A percentile compares a stretch with the other conserved stretches of the same genome.
Evolutionary conservation across 2,797 vertebrate species (phyloP).

Genomic region (Kryptopterus vitreolus): DNA sequence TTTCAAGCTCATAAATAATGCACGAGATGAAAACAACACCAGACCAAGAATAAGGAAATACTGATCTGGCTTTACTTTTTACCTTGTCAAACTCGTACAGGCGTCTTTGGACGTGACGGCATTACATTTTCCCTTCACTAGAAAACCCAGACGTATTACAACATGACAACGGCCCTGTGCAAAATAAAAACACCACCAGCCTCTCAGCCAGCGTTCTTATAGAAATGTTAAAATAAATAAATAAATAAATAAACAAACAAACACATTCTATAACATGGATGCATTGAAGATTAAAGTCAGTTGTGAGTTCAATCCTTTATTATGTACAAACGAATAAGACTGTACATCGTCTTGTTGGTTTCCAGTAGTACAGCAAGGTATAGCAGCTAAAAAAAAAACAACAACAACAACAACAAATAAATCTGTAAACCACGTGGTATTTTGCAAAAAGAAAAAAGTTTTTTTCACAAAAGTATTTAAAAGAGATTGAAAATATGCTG

Average conservation of each 20-base stretch:
- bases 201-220: no score
- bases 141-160: no score
- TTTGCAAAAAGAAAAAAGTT: constrained; percentile 30
- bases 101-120: no score
- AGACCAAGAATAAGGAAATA: background rate
- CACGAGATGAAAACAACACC: background rate
- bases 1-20: background rate
- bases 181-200: no score
- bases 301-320: constrained; percentile 47
- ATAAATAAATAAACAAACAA: no score
- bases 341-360: constrained; percentile 36
- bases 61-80: background rate
- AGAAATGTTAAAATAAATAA: no score
- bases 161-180: no score
- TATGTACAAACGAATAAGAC: constrained; percentile 59
- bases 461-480: constrained; percentile 7
- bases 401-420: constrained; percentile 41
- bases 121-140: no score
- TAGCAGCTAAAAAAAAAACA: constrained; percentile 63
- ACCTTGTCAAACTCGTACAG: no score
- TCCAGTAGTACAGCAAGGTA: constrained; percentile 53
- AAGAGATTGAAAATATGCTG: constrained; percentile 13
- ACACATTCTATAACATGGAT: no score
- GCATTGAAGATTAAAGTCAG: background rate
- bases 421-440: constrained; percentile 51